These are phyloP conservation scores for Chironex yamaguchii DNA, from an alignment of 30 jellyfish, hydroid and myxozoan species.

Conservation along the genomic window DNA sequence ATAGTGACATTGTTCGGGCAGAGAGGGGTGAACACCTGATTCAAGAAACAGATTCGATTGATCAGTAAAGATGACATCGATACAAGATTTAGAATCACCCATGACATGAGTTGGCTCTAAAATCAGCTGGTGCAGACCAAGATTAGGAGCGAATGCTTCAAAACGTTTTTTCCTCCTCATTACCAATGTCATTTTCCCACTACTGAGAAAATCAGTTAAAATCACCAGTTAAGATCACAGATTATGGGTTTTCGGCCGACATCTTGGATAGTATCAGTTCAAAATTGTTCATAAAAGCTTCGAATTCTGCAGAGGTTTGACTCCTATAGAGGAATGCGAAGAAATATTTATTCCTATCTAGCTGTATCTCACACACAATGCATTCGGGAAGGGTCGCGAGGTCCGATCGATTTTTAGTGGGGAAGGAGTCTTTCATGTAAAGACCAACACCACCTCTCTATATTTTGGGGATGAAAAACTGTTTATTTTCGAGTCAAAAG, in stretches of 20 bases:
- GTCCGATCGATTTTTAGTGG: slow-evolving; percentile 38
- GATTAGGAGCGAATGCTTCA: slow-evolving; percentile 28
- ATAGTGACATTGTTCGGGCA: slow-evolving; percentile 44
- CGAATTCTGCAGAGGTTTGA: slow-evolving; percentile 2
- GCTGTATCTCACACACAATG: slow-evolving; percentile 47
- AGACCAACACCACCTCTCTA: slow-evolving; percentile 32
- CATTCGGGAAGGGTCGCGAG: slow-evolving; percentile 30
- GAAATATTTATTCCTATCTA: slow-evolving; percentile 5
- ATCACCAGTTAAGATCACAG: slow-evolving; percentile 21
- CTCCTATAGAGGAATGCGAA: slow-evolving; percentile 12
- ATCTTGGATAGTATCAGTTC: slow-evolving; percentile 30
- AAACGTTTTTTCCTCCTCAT: slow-evolving; percentile 5
- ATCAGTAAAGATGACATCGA: slow-evolving; percentile 32
- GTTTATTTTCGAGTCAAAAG: too few species aligned
- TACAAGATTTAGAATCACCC: slow-evolving; percentile 32
- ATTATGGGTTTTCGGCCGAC: slow-evolving; percentile 32
- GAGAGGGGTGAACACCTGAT: slow-evolving; percentile 40
- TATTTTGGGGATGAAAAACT: slow-evolving; percentile 21
- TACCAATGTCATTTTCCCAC: background rate
- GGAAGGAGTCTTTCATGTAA: slow-evolving; percentile 15
- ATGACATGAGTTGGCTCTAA: slow-evolving; percentile 24
- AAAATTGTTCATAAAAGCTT: background rate
- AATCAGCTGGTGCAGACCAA: slow-evolving; percentile 12
- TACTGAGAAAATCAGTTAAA: slow-evolving; percentile 18
- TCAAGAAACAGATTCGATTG: slow-evolving; percentile 43